These are phyloP conservation scores for Anisognathus igniventris DNA, from an alignment of 2,797 vertebrate genomes.

Conservation along the genomic window DNA sequence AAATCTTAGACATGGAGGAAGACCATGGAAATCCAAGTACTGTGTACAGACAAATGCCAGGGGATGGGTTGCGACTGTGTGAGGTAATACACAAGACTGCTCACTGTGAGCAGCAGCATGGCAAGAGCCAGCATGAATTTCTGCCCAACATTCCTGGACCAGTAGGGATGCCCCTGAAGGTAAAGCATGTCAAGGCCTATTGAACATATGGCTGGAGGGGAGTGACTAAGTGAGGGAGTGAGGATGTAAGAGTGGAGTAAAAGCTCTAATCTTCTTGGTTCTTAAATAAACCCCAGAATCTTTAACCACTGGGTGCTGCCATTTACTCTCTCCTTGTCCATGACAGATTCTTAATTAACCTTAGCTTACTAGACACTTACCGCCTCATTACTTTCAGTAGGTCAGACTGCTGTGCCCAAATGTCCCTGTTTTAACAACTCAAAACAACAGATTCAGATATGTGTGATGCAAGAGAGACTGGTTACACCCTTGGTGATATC, in stretches of 20 bases:
- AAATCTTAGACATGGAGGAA: background rate
- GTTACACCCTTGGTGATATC: background rate
- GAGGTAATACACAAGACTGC: rapidly evolving
- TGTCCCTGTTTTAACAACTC: background rate
- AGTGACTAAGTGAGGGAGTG: background rate
- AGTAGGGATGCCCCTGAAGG: background rate
- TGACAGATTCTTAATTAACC: background rate
- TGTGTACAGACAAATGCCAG: background rate
- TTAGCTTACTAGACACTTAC: background rate
- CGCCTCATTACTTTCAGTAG: background rate
- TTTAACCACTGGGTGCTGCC: background rate
- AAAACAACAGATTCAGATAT: background rate
- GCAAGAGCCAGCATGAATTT: background rate
- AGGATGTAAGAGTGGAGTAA: background rate
- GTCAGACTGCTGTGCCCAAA: background rate
- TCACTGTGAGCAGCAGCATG: background rate
- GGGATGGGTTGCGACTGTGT: background rate
- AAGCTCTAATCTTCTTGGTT: background rate
- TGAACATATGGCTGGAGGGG: rapidly evolving
- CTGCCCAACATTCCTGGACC: background rate
- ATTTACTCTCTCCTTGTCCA: background rate
- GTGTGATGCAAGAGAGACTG: background rate
- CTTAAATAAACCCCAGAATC: background rate
- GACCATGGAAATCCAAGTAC: background rate
- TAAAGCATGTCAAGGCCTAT: background rate